Evolutionary conservation across 2,797 vertebrate genomes (phyloP).

Genomic region (Sebastiscus albofasciatus): DNA sequence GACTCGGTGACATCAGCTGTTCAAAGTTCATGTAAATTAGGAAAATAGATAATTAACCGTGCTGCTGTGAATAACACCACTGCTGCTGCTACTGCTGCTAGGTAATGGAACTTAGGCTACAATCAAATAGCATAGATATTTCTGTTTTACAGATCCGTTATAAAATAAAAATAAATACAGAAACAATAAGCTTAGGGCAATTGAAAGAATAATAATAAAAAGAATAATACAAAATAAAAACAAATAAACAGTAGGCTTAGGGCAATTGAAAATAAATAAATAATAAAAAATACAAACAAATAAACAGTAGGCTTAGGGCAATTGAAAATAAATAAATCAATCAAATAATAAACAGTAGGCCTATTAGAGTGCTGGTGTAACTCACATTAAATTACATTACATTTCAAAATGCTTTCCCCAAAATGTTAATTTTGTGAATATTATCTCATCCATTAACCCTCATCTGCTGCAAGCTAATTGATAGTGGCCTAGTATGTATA

Average conservation of each 20-base stretch:
- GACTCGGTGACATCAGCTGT: slow-evolving; percentile 33
- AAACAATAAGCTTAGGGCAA: no score
- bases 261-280: no score
- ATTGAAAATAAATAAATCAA: no score
- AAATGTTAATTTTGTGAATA: neutral
- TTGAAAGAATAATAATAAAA: no score
- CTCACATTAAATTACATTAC: neutral
- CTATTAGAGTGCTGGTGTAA: neutral
- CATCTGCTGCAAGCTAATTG: neutral
- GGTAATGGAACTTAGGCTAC: no score
- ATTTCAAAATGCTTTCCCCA: neutral
- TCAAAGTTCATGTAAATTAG: slow-evolving; percentile 33
- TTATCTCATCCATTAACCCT: neutral
- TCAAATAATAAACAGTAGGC: neutral
- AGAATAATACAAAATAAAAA: neutral
- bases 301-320: no score
- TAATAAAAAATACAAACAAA: no score
- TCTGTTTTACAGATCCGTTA: neutral
- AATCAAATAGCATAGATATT: neutral
- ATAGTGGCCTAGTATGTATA: neutral
- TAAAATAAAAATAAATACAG: neutral
- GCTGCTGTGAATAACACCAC: neutral
- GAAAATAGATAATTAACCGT: neutral
- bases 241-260: no score
- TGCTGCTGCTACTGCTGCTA: neutral